Percentiles rank a stretch among this genome's conserved stretches.
Conservation (phyloP, 2,113 vertebrate genomes). For the Rhinogobius similis region DNA sequence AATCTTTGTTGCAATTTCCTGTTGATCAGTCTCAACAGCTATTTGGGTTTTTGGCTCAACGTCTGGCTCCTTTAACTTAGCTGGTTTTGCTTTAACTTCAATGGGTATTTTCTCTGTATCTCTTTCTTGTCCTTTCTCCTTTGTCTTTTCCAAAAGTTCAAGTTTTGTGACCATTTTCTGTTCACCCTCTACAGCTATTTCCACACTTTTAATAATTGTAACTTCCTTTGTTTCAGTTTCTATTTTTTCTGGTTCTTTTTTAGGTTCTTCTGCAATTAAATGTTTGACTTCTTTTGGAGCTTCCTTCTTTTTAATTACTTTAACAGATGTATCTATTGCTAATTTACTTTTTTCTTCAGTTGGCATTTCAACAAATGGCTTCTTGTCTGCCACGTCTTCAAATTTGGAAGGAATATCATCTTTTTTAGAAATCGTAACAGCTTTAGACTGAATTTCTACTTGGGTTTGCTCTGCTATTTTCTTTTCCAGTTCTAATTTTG, state of each 20-base stretch:
- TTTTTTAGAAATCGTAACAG: neutral
- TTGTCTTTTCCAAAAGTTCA: neutral
- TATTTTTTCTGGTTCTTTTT: neutral
- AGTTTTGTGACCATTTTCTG: neutral
- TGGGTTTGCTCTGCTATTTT: neutral
- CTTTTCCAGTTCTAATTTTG: neutral
- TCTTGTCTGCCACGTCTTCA: neutral
- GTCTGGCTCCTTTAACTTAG: neutral
- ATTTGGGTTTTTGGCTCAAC: neutral
- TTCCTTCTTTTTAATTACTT: conserved; percentile 1
- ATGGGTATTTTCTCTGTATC: neutral
- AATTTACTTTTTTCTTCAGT: neutral
- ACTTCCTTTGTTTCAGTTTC: neutral
- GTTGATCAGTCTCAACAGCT: neutral
- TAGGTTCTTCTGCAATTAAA: neutral
- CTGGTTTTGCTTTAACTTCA: neutral
- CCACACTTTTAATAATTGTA: neutral
- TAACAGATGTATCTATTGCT: conserved; percentile 18
- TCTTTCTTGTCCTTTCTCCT: neutral
- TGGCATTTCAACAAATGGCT: neutral
- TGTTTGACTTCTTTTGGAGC: conserved; percentile 3
- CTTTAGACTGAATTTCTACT: conserved; percentile 11
- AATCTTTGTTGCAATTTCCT: neutral
- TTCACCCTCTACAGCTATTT: neutral
- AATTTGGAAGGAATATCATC: neutral